Evolutionary conservation across 2,797 vertebrate genomes (phyloP).

Genomic region (Pitangus sulphuratus): DNA sequence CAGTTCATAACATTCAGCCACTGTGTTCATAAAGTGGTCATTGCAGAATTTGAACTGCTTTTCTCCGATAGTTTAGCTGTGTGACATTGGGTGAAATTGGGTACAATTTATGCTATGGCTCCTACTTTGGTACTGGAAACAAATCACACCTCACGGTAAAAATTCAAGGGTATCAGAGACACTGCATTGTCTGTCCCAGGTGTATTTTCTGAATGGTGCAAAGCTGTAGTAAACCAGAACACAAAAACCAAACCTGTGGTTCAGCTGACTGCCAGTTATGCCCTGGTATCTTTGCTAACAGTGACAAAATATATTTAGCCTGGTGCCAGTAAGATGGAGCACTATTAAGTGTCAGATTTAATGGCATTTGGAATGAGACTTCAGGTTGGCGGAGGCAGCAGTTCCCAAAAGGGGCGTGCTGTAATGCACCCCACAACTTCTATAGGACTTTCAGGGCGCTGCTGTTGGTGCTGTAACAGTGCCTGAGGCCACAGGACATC

Average conservation of each 20-base stretch:
- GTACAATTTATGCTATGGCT: neutral
- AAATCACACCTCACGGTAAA: neutral
- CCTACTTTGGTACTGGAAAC: neutral
- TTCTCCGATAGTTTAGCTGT: neutral
- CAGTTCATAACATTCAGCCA: no score
- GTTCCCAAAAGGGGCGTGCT: neutral
- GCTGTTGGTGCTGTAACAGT: accelerated
- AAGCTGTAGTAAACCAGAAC: neutral
- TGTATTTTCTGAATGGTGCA: neutral
- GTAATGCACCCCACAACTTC: neutral
- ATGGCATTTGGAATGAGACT: neutral
- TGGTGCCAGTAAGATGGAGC: neutral
- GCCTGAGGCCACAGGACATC: accelerated
- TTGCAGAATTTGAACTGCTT: neutral
- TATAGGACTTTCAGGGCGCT: accelerated
- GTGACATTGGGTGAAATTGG: neutral
- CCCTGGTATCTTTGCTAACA: neutral
- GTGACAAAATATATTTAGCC: neutral
- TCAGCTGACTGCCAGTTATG: accelerated
- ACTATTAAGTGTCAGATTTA: neutral
- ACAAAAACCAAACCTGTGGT: neutral
- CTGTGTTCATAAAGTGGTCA: neutral
- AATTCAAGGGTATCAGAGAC: neutral
- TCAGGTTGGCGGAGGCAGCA: neutral
- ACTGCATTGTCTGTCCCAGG: neutral